Conservation (phyloP, 2,888 invertebrate species). For the Mesorhabditis sp. region DNA sequence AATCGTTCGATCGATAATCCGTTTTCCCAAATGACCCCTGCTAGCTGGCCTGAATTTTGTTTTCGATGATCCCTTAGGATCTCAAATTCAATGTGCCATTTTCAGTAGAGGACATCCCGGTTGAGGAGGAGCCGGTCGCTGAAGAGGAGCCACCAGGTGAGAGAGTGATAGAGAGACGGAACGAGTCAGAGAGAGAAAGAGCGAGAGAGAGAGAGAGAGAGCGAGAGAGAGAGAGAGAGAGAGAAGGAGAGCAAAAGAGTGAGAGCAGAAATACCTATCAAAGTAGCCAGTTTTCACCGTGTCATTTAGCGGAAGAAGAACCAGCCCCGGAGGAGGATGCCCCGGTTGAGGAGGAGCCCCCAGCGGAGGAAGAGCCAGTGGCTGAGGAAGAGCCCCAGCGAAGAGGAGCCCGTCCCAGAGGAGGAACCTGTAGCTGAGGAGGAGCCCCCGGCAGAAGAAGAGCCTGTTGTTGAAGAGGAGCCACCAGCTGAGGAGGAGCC, state of each 20-base stretch:
- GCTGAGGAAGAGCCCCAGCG: neutral
- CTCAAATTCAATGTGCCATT: too few relatives aligned
- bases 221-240: too few relatives aligned
- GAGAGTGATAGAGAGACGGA: neutral
- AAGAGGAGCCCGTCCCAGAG: neutral
- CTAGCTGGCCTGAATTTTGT: too few relatives aligned
- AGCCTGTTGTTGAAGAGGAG: neutral
- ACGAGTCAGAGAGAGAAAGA: too few relatives aligned
- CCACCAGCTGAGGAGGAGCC: slow-evolving; percentile 14
- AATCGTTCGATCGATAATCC: too few relatives aligned
- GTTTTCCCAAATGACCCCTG: too few relatives aligned
- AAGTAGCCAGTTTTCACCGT: too few relatives aligned
- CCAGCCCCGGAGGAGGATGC: neutral
- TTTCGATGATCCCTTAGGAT: too few relatives aligned
- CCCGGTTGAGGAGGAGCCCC: slow-evolving; percentile 21
- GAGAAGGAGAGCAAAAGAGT: too few relatives aligned
- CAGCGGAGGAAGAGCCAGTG: slow-evolving; percentile 15
- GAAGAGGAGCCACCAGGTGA: neutral
- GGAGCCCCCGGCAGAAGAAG: slow-evolving; percentile 15
- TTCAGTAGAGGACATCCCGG: too few relatives aligned
- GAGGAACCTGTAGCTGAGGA: slow-evolving; percentile 14
- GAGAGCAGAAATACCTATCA: too few relatives aligned
- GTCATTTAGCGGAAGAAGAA: neutral
- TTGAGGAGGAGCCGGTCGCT: neutral
- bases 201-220: too few relatives aligned